Evolutionary conservation across 2,888 invertebrate species (phyloP).

Genomic region (Elgonia sp.): DNA sequence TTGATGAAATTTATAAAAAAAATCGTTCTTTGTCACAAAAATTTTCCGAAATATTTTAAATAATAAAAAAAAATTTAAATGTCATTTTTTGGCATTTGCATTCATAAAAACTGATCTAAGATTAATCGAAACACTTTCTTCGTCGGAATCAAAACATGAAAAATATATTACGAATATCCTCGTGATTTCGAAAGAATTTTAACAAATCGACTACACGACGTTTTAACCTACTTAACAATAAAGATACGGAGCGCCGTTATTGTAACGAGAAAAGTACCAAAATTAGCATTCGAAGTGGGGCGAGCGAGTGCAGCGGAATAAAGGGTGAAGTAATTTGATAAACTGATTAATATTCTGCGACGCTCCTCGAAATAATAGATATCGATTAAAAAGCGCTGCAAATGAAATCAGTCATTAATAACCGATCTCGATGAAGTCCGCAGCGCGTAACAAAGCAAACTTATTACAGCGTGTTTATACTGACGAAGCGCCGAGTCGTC

Average conservation of each 20-base stretch:
- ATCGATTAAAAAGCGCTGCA: constrained; percentile 54
- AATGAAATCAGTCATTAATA: constrained; percentile 54
- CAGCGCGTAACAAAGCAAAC: constrained; percentile 13
- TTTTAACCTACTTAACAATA: constrained; percentile 53
- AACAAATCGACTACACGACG: constrained; percentile 35
- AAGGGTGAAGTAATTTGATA: constrained; percentile 39
- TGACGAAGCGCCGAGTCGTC: not conserved
- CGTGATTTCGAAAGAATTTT: not conserved
- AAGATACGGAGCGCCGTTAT: constrained; percentile 27
- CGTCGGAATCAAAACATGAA: too few relatives aligned
- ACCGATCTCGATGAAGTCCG: constrained; percentile 10
- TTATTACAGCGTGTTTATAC: constrained; percentile 32
- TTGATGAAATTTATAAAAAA: too few relatives aligned
- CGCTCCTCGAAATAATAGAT: constrained; percentile 18
- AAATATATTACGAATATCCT: not conserved
- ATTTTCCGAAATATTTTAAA: too few relatives aligned
- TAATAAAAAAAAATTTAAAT: too few relatives aligned
- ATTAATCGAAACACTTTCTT: too few relatives aligned
- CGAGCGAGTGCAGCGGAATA: constrained; percentile 20
- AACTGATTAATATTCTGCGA: constrained; percentile 53
- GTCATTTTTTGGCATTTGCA: too few relatives aligned
- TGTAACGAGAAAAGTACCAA: constrained; percentile 47
- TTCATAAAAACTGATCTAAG: too few relatives aligned
- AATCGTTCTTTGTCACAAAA: too few relatives aligned
- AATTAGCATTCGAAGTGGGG: constrained; percentile 49